These are phyloP conservation scores for Clarias fuscus DNA, from an alignment of 2,797 vertebrate species.

Conservation along the genomic window DNA sequence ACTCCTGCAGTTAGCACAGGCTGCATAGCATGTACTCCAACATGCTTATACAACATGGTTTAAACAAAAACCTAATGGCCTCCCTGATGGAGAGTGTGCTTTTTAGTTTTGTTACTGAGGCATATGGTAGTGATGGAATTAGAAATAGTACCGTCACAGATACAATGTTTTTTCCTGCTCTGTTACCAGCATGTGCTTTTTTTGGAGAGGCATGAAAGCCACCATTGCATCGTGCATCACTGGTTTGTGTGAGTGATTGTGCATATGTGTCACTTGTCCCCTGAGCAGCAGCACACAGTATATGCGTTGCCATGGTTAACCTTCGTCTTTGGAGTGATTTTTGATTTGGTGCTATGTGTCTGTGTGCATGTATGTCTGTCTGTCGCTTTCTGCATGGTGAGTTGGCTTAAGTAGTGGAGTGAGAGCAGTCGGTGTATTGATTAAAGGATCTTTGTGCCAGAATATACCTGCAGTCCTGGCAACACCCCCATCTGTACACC, in stretches of 20 bases:
- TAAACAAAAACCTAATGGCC: background rate
- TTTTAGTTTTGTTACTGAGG: background rate
- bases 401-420: slow-evolving; percentile 1
- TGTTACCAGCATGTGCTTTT: slow-evolving; percentile 2
- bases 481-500: slow-evolving; percentile 27
- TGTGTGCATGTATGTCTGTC: background rate
- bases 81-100: background rate
- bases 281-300: slow-evolving; percentile 7
- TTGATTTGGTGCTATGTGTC: slow-evolving; percentile 15
- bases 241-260: background rate
- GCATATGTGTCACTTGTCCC: background rate
- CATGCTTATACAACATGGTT: background rate
- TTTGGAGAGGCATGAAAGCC: background rate
- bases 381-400: slow-evolving; percentile 17
- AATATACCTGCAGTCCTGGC: slow-evolving; percentile 44
- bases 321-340: slow-evolving; percentile 16
- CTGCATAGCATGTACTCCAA: background rate
- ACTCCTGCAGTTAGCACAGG: background rate
- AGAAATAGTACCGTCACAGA: background rate
- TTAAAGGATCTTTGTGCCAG: slow-evolving; percentile 23
- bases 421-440: slow-evolving; percentile 4
- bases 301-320: slow-evolving; percentile 26
- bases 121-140: background rate
- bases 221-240: slow-evolving; percentile 13
- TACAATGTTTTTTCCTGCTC: background rate